Evolutionary conservation across 2,797 vertebrate species (phyloP).

Genomic region (Amblyopsis hoosieri): DNA sequence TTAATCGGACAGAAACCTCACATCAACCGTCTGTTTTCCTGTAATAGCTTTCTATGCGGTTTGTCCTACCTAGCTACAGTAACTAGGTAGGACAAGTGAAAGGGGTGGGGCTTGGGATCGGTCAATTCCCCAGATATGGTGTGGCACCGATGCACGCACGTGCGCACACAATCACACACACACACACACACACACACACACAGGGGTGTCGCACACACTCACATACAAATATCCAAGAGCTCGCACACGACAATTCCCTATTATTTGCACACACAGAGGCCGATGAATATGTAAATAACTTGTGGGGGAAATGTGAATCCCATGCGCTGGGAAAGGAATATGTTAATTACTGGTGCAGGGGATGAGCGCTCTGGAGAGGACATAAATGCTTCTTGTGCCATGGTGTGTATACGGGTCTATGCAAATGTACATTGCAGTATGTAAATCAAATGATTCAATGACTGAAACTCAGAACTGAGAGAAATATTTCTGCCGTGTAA

Average conservation of each 20-base stretch:
- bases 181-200: slow-evolving; percentile 13
- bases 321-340: slow-evolving; percentile 53
- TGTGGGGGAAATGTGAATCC: slow-evolving; percentile 53
- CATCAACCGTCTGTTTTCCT: no score
- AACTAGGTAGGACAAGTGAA: no score
- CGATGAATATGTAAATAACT: slow-evolving; percentile 72
- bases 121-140: neutral
- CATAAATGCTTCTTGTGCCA: slow-evolving; percentile 41
- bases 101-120: no score
- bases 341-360: slow-evolving; percentile 58
- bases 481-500: slow-evolving; percentile 35
- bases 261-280: slow-evolving; percentile 64
- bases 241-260: slow-evolving; percentile 47
- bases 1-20: no score
- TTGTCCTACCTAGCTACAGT: neutral
- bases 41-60: neutral
- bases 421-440: slow-evolving; percentile 3
- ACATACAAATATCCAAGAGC: slow-evolving; percentile 41
- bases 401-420: slow-evolving; percentile 28
- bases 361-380: slow-evolving; percentile 55
- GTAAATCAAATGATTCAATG: slow-evolving; percentile 27
- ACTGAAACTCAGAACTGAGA: slow-evolving; percentile 32
- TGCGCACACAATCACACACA: slow-evolving; percentile 13
- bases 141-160: slow-evolving; percentile 42
- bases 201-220: slow-evolving; percentile 9